Percentiles rank a stretch among this genome's conserved stretches.
These are phyloP conservation scores for Calcarius ornatus DNA, from an alignment of 2,113 vertebrate genomes.

Conservation along the genomic window DNA sequence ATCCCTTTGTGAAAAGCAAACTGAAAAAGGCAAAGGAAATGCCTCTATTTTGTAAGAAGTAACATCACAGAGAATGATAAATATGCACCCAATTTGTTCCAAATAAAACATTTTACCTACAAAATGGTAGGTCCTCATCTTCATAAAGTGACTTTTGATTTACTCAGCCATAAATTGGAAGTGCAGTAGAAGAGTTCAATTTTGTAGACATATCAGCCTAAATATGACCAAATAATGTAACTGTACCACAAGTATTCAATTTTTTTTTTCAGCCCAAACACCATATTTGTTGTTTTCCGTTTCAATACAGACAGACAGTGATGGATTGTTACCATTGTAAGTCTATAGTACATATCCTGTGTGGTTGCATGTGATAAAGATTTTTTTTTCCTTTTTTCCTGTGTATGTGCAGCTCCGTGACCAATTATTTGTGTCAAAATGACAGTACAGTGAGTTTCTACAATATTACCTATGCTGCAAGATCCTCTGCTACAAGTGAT, in stretches of 20 bases:
- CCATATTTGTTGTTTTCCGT: neutral
- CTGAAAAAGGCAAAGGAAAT: neutral
- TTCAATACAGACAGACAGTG: conserved; percentile 19
- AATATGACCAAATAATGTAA: neutral
- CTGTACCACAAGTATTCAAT: neutral
- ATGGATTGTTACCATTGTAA: conserved; percentile 32
- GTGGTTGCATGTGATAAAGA: neutral
- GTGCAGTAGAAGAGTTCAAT: neutral
- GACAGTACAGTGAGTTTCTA: neutral
- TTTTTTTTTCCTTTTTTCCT: neutral
- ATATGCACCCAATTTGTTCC: neutral
- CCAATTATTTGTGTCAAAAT: conserved; percentile 31
- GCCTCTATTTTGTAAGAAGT: neutral
- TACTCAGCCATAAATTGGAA: neutral
- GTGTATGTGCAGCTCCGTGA: neutral
- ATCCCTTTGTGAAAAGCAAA: neutral
- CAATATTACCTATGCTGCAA: conserved; percentile 6
- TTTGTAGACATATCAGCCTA: neutral
- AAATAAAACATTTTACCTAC: neutral
- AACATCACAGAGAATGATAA: neutral
- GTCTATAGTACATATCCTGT: neutral
- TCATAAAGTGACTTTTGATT: conserved; percentile 5
- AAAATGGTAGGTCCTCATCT: neutral
- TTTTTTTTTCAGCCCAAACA: neutral
- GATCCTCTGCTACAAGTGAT: conserved; percentile 15